Base-by-base conservation (phyloP, 2,888 invertebrate species). In the Drosophila kokeensis region DNA sequence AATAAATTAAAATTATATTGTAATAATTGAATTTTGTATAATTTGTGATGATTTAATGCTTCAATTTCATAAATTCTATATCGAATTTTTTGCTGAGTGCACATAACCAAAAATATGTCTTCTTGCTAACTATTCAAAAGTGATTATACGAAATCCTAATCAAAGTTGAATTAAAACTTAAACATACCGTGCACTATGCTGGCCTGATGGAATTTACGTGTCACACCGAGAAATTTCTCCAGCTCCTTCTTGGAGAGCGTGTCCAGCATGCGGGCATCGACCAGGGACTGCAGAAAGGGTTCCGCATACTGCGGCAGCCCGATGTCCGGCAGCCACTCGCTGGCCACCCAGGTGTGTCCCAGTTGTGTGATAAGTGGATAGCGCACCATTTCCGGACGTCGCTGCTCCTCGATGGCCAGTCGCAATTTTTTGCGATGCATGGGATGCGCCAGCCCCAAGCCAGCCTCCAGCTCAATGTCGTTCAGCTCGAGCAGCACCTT, bases 381-480 rank as follows among this genome's bases (percentile, higher is more conserved):
- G 82, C 97, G 95, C 90, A 97, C 97, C 81, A 97, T 94, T 82
- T 97, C 96, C 0, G 98, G 98, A 81, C 98, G 96, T 59, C 98
- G 94, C 81, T 98, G 96, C 93, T 98, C 98, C 92, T 99, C 98
- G 79, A 99, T 98, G 64, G 98, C 98, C 85, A 99, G 94, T 57
- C 98, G 95, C 73, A 99, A 94, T 93, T 99, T 99, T 94, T 98
- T 97, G 88, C 98, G 95, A 93, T 99, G 98, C 95, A 99, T 96
- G 49, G 98, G 97, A 94, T 98, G 98, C 64, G 96, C 95, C 85
- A 99, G 96, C n/a, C 98, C 98, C 68, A 99, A 94, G 6, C 98
- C 98, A 62, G 96, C 96, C 93, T 98, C 98, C 92, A 99, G 93
- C 92, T 99, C 99, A 61, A 96, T 95, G 92, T 99, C 98, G 92